Percentiles rank a stretch among this genome's conserved stretches.
Conservation (phyloP, 2,797 vertebrate species). For the Uromys caudimaculatus region DNA sequence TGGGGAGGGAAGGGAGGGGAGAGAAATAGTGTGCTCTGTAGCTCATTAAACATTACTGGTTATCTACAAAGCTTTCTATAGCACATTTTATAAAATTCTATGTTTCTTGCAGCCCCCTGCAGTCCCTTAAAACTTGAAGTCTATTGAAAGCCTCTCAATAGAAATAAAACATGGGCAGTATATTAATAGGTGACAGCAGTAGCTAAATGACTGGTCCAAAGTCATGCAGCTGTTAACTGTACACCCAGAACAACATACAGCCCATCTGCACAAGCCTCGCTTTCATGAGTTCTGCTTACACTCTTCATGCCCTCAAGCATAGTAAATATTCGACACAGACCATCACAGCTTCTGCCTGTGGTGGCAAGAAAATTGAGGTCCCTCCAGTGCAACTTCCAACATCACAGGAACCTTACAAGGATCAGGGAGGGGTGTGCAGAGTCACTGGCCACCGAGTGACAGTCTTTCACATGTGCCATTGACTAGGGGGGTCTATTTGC, state of each 20-base stretch:
- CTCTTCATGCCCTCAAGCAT: neutral
- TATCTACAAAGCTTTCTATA: neutral
- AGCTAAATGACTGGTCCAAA: neutral
- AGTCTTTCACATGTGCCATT: neutral
- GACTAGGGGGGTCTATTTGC: neutral
- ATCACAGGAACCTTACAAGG: neutral
- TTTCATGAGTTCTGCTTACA: neutral
- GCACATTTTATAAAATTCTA: neutral
- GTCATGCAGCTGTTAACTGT: neutral
- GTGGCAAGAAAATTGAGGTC: neutral
- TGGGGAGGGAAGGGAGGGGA: no score
- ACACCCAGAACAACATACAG: neutral
- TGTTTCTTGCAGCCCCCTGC: neutral
- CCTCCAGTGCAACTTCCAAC: no score
- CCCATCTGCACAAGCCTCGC: neutral
- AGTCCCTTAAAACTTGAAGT: conserved; percentile 9
- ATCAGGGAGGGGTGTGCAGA: neutral
- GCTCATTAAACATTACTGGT: neutral
- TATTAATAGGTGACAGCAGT: neutral
- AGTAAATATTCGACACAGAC: neutral
- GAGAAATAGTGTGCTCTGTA: no score
- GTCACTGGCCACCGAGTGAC: no score
- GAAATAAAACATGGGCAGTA: neutral
- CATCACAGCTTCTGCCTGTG: neutral
- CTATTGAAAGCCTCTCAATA: neutral